These are phyloP conservation scores for Myathropa florea DNA, from an alignment of 2,888 invertebrate genomes.

Conservation along the genomic window DNA sequence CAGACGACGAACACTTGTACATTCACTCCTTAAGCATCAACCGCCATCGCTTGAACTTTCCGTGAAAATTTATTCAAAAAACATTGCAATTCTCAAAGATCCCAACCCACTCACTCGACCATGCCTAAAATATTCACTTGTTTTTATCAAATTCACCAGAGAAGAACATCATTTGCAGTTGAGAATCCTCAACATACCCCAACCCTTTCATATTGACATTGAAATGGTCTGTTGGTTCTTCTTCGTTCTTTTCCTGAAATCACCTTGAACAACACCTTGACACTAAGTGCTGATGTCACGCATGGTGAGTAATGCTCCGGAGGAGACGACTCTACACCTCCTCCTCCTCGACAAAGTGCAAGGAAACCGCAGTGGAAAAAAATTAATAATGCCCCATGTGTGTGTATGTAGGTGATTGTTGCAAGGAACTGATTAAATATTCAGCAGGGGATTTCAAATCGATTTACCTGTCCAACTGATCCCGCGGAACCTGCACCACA, in stretches of 20 bases:
- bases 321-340: neutral
- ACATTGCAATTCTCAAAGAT: neutral
- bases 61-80: neutral
- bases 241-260: constrained; percentile 3
- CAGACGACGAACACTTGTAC: too few species aligned
- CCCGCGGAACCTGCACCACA: constrained; percentile 66
- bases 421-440: neutral
- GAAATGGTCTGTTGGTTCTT: constrained; percentile 48
- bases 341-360: neutral
- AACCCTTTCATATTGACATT: constrained; percentile 9
- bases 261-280: constrained; percentile 67
- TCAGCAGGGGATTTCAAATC: neutral
- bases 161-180: neutral
- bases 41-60: neutral
- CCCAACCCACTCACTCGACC: neutral
- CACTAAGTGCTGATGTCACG: constrained; percentile 65
- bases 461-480: constrained; percentile 60
- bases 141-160: neutral
- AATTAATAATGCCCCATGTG: neutral
- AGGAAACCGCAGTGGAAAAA: constrained; percentile 25
- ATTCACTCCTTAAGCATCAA: neutral
- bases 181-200: neutral
- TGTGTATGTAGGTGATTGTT: neutral
- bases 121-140: neutral
- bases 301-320: constrained; percentile 61